Base-by-base conservation (phyloP, 2,888 invertebrate genomes). In the Blastobasis lacticolella region DNA sequence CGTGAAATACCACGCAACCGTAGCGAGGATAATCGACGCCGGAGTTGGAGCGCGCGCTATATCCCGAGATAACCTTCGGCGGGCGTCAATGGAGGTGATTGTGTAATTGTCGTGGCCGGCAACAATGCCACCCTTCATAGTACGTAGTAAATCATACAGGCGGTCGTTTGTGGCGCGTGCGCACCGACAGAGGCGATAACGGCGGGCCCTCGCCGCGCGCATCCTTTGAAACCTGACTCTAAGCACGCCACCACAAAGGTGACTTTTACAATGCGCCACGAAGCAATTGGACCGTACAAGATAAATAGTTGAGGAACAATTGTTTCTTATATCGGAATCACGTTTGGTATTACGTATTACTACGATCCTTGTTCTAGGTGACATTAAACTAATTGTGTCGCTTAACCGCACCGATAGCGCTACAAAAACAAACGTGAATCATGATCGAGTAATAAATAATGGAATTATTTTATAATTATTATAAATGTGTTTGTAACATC, bases 131-230 rank as follows among this genome's bases (percentile, higher is more conserved):
- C 73, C 78, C 75, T 77, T 81, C 75, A 76, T 71, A 68, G 71
- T 69, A 70, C 71, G 71, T 66, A 71, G 77, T 84, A 83, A 85
- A 85, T 83, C 84, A 81, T 78, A 82, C 77, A 79, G 73, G 70
- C 69, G 67, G 71, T 68, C 75, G 78, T 75, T 78, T 77, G 75
- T 69, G 77, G 83, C 85, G 82, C 85, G 85, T 83, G 85, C 83
- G 74, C 76, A 62, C 62, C 73, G 69, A 74, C 74, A 74, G 59
- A 64, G 59, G 58, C 65, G 73, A 74, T 73, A 74, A 69, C 64
- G 62, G 60, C 61, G 57, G 59, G 43, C 10, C 42, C 47, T 46
- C 44, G 41, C 41, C 47, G 45, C 46, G 44, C 38, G 49, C 9
- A 46, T 52, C 50, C 44, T 56, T 53, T 53, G 40, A 57, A 57